Base-by-base conservation (phyloP, 2,797 vertebrate genomes). In the Ispidina lecontei region DNA sequence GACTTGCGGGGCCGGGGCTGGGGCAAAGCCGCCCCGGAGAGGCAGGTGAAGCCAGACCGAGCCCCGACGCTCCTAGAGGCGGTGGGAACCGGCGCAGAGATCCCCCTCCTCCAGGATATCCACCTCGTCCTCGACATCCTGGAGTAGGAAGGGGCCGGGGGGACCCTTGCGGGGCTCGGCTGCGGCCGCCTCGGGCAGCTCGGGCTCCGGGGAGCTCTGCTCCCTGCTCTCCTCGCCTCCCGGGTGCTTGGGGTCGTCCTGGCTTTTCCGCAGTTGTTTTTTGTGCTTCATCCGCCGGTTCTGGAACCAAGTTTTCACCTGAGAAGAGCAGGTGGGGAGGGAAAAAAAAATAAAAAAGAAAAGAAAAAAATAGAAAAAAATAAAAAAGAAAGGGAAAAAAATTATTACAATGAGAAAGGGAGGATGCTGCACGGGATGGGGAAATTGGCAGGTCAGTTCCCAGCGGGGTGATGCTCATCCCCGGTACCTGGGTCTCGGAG, bases 261-360 rank as follows among this genome's bases (percentile, higher is more conserved):
- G 99, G 39, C 97, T 98, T 92, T 99, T 99, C 91, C 99, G 87
- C 95, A 99, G 97, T 96, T 99, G 99, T 77, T 99, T 99, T 98
- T 99, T 99, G 96, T 99, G 99, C 96, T 99, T 99, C 99, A 99
- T 99, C 84, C 99, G 97, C 25, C 99, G 97, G 96, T 99, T 99
- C 97, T 99, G 99, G 89, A 99, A 99, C 99, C 99, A 99, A 51
- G 99, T 99, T 95, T 99, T 99, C 46, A 99, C 99, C 99, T 99
- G 69, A 6, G 33, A 37, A 49, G 22, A 58, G 56, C 11, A 19
- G 16, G 51, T 33, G 12, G 20, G 9, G 11, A 16, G 10, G 9
- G 0, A 14, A 0, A 2, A 2, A 8, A 15, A 29, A 20, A 16
- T 13, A 23, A 13, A 7, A 9, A 16, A 20, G 10, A 5, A 25